Conservation (phyloP, 2,888 invertebrate genomes). For the Ormyrus nitidulus region DNA sequence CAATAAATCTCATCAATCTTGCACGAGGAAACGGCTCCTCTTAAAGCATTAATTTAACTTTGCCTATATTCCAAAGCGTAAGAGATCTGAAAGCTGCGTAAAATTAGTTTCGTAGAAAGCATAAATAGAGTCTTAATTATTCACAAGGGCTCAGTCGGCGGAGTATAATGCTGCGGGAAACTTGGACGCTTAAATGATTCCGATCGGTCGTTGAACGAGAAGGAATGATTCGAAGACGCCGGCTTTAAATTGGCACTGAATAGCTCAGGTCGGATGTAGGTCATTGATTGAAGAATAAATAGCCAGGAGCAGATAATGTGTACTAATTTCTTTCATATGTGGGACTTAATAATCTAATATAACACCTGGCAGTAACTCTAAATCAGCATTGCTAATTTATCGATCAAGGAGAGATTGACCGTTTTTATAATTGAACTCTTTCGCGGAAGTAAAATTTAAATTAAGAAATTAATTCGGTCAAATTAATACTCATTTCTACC, state of each 20-base stretch:
- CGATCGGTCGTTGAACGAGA: slow-evolving; percentile 50
- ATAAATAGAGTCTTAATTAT: slow-evolving; percentile 42
- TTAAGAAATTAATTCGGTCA: too few species aligned
- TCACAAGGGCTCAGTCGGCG: slow-evolving; percentile 4
- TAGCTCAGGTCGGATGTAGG: slow-evolving; percentile 64
- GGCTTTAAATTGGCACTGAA: slow-evolving; percentile 67
- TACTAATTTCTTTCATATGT: slow-evolving; percentile 62
- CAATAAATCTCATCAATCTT: too few species aligned
- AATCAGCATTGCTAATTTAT: too few species aligned
- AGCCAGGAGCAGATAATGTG: slow-evolving; percentile 64
- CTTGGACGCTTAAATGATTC: slow-evolving; percentile 40
- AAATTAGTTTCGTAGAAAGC: slow-evolving; percentile 40
- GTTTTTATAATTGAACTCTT: too few species aligned
- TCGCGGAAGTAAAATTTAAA: too few species aligned
- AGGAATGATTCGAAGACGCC: slow-evolving; percentile 47
- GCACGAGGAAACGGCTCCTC: too few species aligned
- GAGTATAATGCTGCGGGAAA: slow-evolving; percentile 24
- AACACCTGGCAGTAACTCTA: slow-evolving; percentile 19
- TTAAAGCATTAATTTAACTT: too few species aligned
- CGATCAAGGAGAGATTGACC: too few species aligned
- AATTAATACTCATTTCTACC: too few species aligned
- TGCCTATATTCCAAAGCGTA: background rate
- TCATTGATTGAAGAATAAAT: slow-evolving; percentile 65
- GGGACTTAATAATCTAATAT: slow-evolving; percentile 32
- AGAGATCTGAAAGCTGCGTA: background rate